phyloP scores from a whole-genome alignment of 2,888 invertebrate genomes.

The Anoplius nigerrimus region DNA sequence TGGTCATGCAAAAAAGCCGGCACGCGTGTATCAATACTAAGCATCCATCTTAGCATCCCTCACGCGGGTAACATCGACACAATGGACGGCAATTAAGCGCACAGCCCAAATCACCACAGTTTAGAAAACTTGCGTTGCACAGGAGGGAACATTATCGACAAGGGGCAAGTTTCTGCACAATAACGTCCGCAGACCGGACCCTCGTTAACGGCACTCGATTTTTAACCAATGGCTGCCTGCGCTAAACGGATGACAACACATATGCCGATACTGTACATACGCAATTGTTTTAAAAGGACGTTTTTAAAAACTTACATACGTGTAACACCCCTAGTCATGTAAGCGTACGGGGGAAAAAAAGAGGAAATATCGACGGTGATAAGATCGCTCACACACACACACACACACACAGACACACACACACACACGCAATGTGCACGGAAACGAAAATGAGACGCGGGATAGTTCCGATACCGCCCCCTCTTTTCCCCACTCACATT shows the following conservation, averaged over 20 bases:
- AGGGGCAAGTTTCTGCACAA: too few species aligned
- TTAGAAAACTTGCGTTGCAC: too few species aligned
- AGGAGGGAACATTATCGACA: too few species aligned
- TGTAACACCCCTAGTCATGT: slow-evolving; percentile 34
- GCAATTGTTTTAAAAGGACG: slow-evolving; percentile 50
- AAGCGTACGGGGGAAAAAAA: slow-evolving; percentile 21
- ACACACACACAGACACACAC: slow-evolving; percentile 17
- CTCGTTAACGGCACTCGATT: slow-evolving; percentile 31
- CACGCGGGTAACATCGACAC: too few species aligned
- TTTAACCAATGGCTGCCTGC: slow-evolving; percentile 23
- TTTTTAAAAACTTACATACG: slow-evolving; percentile 50
- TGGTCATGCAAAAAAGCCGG: too few species aligned
- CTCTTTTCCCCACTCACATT: too few species aligned
- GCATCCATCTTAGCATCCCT: too few species aligned
- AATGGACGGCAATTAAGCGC: too few species aligned
- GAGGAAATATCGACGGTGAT: neutral
- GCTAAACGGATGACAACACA: slow-evolving; percentile 20
- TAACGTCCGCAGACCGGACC: slow-evolving; percentile 26
- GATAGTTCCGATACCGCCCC: too few species aligned
- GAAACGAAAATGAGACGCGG: too few species aligned
- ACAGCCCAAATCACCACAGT: too few species aligned
- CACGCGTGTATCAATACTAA: neutral
- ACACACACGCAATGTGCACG: neutral
- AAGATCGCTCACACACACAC: slow-evolving; percentile 7
- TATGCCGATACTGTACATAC: slow-evolving; percentile 54